phyloP scores from a whole-genome alignment of 2,797 vertebrate species.

The Urocyon cinereoargenteus region DNA sequence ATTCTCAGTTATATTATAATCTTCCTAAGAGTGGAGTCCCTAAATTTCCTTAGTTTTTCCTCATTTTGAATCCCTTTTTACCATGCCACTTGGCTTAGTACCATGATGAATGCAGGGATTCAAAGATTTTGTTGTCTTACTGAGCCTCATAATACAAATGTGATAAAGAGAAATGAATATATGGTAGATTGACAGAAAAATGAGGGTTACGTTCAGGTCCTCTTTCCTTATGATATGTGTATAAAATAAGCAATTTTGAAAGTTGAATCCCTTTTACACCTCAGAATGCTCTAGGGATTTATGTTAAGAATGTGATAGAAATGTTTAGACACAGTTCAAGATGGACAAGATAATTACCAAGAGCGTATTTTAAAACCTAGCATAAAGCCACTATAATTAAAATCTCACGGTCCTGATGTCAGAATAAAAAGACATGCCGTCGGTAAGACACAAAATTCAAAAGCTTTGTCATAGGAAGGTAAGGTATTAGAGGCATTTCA shows the following conservation, averaged over 20 bases:
- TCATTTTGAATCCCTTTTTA: background rate
- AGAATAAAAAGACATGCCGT: background rate
- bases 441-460: background rate
- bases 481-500: background rate
- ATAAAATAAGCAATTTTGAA: background rate
- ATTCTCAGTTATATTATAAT: background rate
- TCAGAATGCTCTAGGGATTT: background rate
- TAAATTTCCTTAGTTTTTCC: background rate
- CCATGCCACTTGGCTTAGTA: background rate
- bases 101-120: background rate
- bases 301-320: background rate
- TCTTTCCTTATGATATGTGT: background rate
- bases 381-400: background rate
- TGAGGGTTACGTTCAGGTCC: background rate
- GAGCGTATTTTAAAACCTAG: conserved; percentile 2
- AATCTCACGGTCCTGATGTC: background rate
- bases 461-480: background rate
- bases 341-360: background rate
- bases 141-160: background rate
- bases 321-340: background rate
- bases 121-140: background rate
- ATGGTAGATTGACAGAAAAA: background rate
- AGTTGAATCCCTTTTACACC: background rate
- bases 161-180: background rate
- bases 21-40: background rate